phyloP scores from a whole-genome alignment of 2,888 invertebrate genomes.

The Parapristionchus giblindavisi region DNA sequence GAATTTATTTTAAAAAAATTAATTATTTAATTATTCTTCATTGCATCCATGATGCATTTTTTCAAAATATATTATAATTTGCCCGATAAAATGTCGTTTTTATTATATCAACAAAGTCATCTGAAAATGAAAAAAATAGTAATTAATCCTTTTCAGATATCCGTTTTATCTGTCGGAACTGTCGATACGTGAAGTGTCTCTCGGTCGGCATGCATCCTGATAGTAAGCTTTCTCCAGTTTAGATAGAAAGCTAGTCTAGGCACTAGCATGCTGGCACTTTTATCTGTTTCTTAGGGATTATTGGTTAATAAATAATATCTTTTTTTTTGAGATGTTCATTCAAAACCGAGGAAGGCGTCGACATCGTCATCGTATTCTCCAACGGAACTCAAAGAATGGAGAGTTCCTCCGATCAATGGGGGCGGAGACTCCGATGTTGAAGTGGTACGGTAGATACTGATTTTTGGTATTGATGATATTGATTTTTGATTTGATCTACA shows the following conservation, averaged over 20 bases:
- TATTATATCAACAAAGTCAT: no score
- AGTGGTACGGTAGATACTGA: background rate
- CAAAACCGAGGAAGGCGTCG: constrained; percentile 10
- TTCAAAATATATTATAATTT: no score
- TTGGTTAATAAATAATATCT: background rate
- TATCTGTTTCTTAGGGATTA: background rate
- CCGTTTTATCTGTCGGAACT: constrained; percentile 29
- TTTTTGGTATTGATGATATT: background rate
- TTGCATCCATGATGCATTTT: background rate
- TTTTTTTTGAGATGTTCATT: constrained; percentile 22
- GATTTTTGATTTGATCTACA: no score
- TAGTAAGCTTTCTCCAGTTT: constrained; percentile 18
- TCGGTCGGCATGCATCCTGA: constrained; percentile 35
- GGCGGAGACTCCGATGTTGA: constrained; percentile 13
- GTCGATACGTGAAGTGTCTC: constrained; percentile 35
- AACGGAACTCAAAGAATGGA: background rate
- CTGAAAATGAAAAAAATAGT: no score
- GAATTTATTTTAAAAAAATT: background rate
- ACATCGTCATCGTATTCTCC: background rate
- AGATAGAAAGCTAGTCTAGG: background rate
- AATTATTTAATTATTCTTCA: background rate
- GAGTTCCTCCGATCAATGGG: no score
- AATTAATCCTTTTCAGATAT: constrained; percentile 22
- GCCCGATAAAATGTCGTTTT: no score
- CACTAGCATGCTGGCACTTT: background rate